These are phyloP conservation scores for Morphnarchus princeps DNA, from an alignment of 2,113 vertebrate genomes.

Conservation along the genomic window DNA sequence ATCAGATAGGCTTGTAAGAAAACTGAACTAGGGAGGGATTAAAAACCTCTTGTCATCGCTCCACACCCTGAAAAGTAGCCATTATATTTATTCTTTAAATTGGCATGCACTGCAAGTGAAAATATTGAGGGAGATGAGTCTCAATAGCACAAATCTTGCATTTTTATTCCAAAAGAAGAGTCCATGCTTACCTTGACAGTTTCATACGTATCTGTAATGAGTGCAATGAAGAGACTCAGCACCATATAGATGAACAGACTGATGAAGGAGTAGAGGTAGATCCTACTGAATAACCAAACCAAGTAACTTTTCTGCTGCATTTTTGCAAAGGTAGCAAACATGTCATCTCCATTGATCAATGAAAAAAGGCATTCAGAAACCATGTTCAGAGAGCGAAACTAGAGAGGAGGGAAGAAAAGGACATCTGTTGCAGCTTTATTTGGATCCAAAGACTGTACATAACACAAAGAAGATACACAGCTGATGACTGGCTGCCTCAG, in stretches of 20 bases:
- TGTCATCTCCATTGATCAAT: constrained; percentile 92
- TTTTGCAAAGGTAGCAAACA: constrained; percentile 89
- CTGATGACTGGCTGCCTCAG: not conserved
- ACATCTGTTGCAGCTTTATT: not conserved
- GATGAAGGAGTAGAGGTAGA: constrained; percentile 94
- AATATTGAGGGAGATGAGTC: not conserved
- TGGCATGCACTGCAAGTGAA: not conserved
- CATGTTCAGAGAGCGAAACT: constrained; percentile 90
- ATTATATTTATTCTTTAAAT: not conserved
- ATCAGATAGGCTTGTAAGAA: not conserved
- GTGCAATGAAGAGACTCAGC: constrained; percentile 92
- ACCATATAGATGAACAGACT: constrained; percentile 96
- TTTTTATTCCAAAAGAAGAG: not conserved
- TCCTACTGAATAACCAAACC: constrained; percentile 92
- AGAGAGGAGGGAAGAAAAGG: not conserved
- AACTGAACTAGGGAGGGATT: not conserved
- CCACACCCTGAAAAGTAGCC: not conserved
- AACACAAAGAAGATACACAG: not conserved
- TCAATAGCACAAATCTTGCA: not conserved
- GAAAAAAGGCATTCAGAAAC: constrained; percentile 93
- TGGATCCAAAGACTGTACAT: not conserved
- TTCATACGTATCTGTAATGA: constrained; percentile 93
- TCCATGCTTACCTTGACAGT: constrained; percentile 87
- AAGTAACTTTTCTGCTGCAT: constrained; percentile 85
- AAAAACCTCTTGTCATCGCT: not conserved